phyloP scores from a whole-genome alignment of 2,888 invertebrate genomes.

The Coenonympha arcania region DNA sequence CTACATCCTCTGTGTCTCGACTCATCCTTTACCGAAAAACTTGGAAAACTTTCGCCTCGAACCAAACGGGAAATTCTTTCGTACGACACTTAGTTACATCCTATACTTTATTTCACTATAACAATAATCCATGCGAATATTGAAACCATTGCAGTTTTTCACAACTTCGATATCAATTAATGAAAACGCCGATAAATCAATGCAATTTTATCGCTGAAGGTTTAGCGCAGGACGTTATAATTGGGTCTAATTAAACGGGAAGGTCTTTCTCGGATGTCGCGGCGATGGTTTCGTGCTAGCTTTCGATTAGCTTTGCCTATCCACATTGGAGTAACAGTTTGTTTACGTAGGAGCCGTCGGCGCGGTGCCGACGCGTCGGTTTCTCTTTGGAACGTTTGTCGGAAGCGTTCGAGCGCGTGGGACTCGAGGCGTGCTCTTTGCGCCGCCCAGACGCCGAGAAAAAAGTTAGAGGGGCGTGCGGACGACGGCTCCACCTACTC shows the following conservation, averaged over 20 bases:
- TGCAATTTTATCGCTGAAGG: slow-evolving; percentile 5
- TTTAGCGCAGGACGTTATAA: too few relatives aligned
- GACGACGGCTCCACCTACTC: slow-evolving; percentile 66
- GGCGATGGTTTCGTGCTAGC: background rate
- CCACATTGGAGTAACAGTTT: slow-evolving; percentile 32
- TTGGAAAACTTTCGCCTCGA: slow-evolving; percentile 15
- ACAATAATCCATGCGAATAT: background rate
- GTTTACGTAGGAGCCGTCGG: slow-evolving; percentile 53
- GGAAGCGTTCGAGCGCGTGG: slow-evolving; percentile 64
- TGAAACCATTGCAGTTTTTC: slow-evolving; percentile 3
- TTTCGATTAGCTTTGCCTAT: slow-evolving; percentile 16
- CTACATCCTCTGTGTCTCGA: slow-evolving; percentile 54
- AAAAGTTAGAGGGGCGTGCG: slow-evolving; percentile 68
- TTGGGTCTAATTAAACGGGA: slow-evolving; percentile 16
- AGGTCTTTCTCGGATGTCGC: slow-evolving; percentile 16
- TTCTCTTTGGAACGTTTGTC: slow-evolving; percentile 51
- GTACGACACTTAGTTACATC: background rate
- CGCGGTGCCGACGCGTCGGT: slow-evolving; percentile 51
- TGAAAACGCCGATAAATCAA: slow-evolving; percentile 18
- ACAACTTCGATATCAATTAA: slow-evolving; percentile 14
- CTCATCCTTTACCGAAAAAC: slow-evolving; percentile 46
- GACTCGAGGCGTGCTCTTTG: slow-evolving; percentile 62
- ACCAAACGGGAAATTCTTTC: slow-evolving; percentile 5
- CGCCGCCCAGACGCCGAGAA: slow-evolving; percentile 66
- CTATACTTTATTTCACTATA: background rate